These are phyloP conservation scores for Otus sunia DNA, from an alignment of 2,113 vertebrate genomes.

Conservation along the genomic window DNA sequence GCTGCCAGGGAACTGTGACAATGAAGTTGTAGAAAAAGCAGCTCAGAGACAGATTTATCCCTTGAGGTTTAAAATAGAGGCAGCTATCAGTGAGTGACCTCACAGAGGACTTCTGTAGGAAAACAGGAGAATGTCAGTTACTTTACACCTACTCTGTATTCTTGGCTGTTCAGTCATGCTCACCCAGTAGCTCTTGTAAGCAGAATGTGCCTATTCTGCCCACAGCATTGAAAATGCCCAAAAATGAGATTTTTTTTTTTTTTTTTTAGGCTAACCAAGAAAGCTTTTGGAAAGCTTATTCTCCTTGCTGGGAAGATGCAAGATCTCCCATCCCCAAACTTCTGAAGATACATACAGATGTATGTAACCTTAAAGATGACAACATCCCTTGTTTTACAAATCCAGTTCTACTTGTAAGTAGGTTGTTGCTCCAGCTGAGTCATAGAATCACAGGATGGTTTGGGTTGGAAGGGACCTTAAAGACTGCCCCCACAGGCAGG, in stretches of 20 bases:
- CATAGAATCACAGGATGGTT: not conserved
- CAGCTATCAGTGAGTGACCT: not conserved
- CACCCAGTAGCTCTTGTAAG: not conserved
- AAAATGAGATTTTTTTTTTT: not conserved
- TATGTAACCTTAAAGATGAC: not conserved
- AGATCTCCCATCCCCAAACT: not conserved
- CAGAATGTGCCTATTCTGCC: not conserved
- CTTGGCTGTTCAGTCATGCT: not conserved
- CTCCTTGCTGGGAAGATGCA: not conserved
- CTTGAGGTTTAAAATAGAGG: not conserved
- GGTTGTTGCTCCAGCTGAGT: not conserved
- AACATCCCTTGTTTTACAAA: not conserved
- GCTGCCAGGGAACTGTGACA: not conserved
- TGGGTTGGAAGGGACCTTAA: too few relatives aligned
- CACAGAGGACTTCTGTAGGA: not conserved
- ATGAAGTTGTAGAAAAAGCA: not conserved
- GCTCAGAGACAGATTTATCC: not conserved
- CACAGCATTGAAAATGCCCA: not conserved
- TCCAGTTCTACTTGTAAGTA: not conserved
- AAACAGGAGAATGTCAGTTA: not conserved
- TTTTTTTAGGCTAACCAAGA: not conserved
- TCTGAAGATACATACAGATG: not conserved
- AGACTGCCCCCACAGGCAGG: too few relatives aligned
- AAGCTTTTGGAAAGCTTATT: not conserved
- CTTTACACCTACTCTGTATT: not conserved